These are phyloP conservation scores for Typhlichthys subterraneus DNA, from an alignment of 2,797 vertebrate genomes.

Conservation along the genomic window DNA sequence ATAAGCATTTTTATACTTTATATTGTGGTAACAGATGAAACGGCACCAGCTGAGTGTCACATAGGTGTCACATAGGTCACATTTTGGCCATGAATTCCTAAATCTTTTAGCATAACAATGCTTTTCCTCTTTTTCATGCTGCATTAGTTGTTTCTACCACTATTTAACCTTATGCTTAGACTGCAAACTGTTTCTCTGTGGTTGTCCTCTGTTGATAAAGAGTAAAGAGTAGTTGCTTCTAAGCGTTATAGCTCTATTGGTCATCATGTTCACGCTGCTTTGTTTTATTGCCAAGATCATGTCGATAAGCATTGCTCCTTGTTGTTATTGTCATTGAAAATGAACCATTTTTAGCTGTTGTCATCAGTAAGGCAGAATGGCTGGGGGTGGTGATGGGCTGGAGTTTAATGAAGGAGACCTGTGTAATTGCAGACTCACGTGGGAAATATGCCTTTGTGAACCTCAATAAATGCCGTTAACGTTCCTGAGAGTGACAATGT, in stretches of 20 bases:
- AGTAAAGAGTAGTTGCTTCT: too few relatives aligned
- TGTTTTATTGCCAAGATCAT: neutral
- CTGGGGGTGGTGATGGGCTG: neutral
- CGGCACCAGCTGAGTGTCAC: slow-evolving; percentile 1
- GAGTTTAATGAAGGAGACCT: slow-evolving; percentile 20
- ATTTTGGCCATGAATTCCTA: slow-evolving; percentile 33
- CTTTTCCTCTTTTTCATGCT: too few relatives aligned
- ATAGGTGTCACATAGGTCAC: neutral
- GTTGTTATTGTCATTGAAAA: too few relatives aligned
- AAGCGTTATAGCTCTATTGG: too few relatives aligned
- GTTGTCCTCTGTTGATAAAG: too few relatives aligned
- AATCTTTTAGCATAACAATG: slow-evolving; percentile 1
- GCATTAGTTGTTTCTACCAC: too few relatives aligned
- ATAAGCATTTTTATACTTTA: slow-evolving; percentile 22
- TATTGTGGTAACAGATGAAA: slow-evolving; percentile 11
- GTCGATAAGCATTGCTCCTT: too few relatives aligned
- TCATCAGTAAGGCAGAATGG: slow-evolving; percentile 13
- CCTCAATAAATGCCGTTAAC: too few relatives aligned
- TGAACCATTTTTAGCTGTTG: neutral
- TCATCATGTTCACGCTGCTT: slow-evolving; percentile 3
- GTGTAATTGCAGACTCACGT: neutral
- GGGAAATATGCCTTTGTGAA: too few relatives aligned
- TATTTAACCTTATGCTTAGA: too few relatives aligned
- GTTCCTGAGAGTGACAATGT: too few relatives aligned
- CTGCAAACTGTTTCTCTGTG: too few relatives aligned